Percentiles rank a stretch among this genome's conserved stretches.
phyloP scores from a whole-genome alignment of 2,888 invertebrate species.

The Agrilus biguttatus region DNA sequence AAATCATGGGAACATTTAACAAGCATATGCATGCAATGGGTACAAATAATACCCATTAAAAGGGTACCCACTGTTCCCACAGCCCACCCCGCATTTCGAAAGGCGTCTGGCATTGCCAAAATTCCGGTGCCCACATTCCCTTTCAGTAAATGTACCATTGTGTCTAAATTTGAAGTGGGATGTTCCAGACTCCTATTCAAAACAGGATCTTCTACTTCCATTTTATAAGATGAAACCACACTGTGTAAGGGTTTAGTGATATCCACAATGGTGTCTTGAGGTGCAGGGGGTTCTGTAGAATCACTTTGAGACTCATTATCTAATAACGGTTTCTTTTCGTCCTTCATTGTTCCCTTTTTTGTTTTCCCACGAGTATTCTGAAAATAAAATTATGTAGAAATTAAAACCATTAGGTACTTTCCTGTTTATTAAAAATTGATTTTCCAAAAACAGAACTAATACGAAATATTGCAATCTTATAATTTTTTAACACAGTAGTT shows the following conservation, averaged over 20 bases:
- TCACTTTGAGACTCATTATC: slow-evolving; percentile 27
- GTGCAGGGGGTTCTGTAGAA: slow-evolving; percentile 9
- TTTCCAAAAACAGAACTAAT: background rate
- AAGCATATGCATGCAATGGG: slow-evolving; percentile 93
- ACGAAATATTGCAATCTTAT: no score
- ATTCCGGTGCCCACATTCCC: slow-evolving; percentile 85
- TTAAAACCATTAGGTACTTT: no score
- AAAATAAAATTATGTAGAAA: background rate
- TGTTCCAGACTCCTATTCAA: slow-evolving; percentile 57
- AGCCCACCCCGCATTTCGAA: slow-evolving; percentile 77
- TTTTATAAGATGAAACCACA: slow-evolving; percentile 15
- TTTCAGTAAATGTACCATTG: slow-evolving; percentile 57
- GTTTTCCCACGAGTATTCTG: slow-evolving; percentile 4
- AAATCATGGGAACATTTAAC: slow-evolving; percentile 61
- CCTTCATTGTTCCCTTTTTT: slow-evolving; percentile 35
- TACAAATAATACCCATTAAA: slow-evolving; percentile 74
- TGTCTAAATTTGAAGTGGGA: slow-evolving; percentile 69
- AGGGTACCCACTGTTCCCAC: slow-evolving; percentile 72
- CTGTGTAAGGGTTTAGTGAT: slow-evolving; percentile 7
- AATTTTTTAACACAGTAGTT: no score
- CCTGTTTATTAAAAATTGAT: no score
- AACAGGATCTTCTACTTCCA: slow-evolving; percentile 38
- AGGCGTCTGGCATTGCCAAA: slow-evolving; percentile 91
- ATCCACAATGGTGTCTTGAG: slow-evolving; percentile 8
- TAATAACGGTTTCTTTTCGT: slow-evolving; percentile 58